Evolutionary conservation across 2,888 invertebrate genomes (phyloP), one percentile per base, ranked within the genome.

Genomic region (Prenolepis imparis): DNA sequence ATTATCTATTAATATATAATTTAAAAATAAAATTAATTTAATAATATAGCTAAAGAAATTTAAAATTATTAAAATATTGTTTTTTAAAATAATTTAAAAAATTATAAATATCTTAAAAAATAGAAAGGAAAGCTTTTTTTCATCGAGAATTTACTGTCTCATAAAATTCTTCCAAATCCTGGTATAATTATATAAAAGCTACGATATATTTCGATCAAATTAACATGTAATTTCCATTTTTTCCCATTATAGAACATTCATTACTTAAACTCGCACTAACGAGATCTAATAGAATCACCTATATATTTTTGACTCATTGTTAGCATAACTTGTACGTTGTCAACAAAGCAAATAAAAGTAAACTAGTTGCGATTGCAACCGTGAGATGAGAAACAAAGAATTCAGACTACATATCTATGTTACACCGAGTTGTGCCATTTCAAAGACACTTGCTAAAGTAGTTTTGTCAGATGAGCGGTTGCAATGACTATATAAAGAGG

Each of bases 401-500:
- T 70, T 70, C 70, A 57, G 63, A 73, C 63, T 59, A 52, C 64
- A 52, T 70, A 67, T 55, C 57, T 44, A 82, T 39, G 24, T 77
- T 24, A 57, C 28, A 24, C n/a, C 44, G 15, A 74, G 59, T 88
- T 80, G 64, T 77, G 64, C 32, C 36, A 18, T 66, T 83, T 88
- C 84, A 86, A 84, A 84, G 83, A 57, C 36, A 67, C 78, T 84
- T 82, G 80, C 39, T 72, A 83, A 83, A 88, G 84, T 85, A 84
- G 78, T 85, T 84, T 80, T 59, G 81, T 41, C 74, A 63, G 74
- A 85, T 67, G 78, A 66, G 59, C 66, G 82, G 36, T 41, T 73
- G 41, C 28, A 75, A 77, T 55, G 52, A 48, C 15, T 28, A 80
- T 28, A 80, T 28, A 72, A 86, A 88, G 77, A 88, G 77, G 64